Percentiles rank a stretch among this genome's conserved stretches.
Conservation (phyloP, 1,140 invertebrate genomes). For the Globodera ellingtonae region DNA sequence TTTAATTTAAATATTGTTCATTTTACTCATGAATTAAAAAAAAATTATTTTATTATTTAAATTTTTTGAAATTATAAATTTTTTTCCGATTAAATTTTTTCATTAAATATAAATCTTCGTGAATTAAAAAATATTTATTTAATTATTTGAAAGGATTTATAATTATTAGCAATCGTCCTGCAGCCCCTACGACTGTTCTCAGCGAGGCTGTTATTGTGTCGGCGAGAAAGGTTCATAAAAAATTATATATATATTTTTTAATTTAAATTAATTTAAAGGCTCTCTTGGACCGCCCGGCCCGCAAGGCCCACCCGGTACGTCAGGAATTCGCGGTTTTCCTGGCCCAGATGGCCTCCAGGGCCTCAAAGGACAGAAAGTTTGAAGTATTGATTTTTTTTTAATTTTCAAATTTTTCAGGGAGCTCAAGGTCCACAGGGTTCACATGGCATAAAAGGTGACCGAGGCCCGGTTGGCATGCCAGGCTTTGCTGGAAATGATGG, state of each 20-base stretch:
- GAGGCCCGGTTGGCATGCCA: constrained; percentile 59
- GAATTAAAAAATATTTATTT: too few species aligned
- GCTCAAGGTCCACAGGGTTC: constrained; percentile 59
- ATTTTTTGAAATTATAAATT: not conserved
- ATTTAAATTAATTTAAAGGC: not conserved
- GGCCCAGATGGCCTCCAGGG: constrained; percentile 64
- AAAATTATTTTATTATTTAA: not conserved
- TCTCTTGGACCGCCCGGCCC: constrained; percentile 62
- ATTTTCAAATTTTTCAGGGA: constrained; percentile 29
- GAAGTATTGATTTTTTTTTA: too few species aligned
- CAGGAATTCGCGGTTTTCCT: constrained; percentile 62
- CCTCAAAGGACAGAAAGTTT: constrained; percentile 50
- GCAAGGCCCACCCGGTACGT: constrained; percentile 59
- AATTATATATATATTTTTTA: not conserved
- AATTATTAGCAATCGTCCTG: constrained; percentile 58
- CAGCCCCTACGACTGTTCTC: constrained; percentile 55
- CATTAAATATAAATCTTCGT: too few species aligned
- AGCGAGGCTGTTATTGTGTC: constrained; percentile 64
- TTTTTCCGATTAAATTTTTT: constrained; percentile 28
- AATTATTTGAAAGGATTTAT: too few species aligned
- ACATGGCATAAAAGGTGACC: constrained; percentile 56
- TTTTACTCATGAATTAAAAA: too few species aligned
- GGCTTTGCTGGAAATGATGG: constrained; percentile 64
- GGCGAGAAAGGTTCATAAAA: constrained; percentile 58
- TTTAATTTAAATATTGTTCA: too few species aligned